Base-by-base conservation (phyloP, 1,140 invertebrate genomes). In the Cotesia glomerata region DNA sequence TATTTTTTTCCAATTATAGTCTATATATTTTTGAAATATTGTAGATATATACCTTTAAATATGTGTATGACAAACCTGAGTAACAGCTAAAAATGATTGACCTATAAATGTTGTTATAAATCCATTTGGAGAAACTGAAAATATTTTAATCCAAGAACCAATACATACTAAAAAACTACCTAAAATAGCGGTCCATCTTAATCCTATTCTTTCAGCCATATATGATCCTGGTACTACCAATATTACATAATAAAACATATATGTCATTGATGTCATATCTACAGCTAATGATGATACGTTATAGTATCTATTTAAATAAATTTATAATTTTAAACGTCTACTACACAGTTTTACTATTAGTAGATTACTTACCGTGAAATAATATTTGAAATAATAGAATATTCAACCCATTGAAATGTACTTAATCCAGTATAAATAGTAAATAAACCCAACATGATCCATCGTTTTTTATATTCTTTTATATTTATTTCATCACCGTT, bases 61-160 rank as follows among this genome's bases (percentile, higher is more conserved):
- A 39, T 14, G 5, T 3, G 14, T 11, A 26, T 56, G 4, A 26
- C 51, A 39, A 9, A 94, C 89, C 78, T 88, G 86, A 0, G 91
- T 90, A 11, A 90, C 84, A 14, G 92, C 92, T 13, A 91, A 89
- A 4, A 95, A 82, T 4, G 90, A 91, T 81, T 95, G 93, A 26
- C 91, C 92, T n/a, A 90, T 77, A 79, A 94, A 89, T 45, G 90
- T 89, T 2, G 93, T 78, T 71, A 85, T 88, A 84, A 93, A 95
- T 13, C 87, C 82, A 73, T 91, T 86, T 16, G 88, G 89, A 4
- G 82, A 70, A 1, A 91, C 85, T 34, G 91, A 90, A 39, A 89
- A 84, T 77, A 92, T 85, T 87, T 95, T 96, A 52, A 96, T 86
- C 90, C 92, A 94, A 0, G 93, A 89, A 8, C 92, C 93, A 1